phyloP scores from a whole-genome alignment of 2,797 vertebrate species.

The Chrysocyon brachyurus region DNA sequence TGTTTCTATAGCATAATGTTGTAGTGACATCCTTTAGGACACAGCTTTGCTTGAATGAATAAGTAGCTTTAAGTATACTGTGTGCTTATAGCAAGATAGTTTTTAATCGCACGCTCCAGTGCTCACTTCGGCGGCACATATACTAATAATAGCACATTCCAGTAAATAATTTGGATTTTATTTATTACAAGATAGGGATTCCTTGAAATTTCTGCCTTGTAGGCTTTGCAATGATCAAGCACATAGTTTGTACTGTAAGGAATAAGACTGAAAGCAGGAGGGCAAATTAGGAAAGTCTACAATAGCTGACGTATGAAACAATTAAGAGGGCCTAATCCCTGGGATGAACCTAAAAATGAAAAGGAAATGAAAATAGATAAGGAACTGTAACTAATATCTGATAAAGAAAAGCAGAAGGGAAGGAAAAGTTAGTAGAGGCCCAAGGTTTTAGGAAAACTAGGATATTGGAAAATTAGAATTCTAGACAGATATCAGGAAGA shows the following conservation, averaged over 20 bases:
- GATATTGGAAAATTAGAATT: background rate
- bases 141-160: background rate
- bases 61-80: background rate
- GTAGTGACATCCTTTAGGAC: background rate
- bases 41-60: background rate
- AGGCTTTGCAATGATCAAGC: background rate
- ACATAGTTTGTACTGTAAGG: background rate
- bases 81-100: background rate
- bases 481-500: background rate
- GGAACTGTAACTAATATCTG: background rate
- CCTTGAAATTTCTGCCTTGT: background rate
- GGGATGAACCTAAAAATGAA: background rate
- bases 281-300: background rate
- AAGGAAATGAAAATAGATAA: background rate
- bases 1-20: background rate
- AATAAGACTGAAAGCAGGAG: background rate
- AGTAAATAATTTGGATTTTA: background rate
- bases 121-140: too few relatives aligned
- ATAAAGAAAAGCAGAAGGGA: background rate
- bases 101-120: background rate
- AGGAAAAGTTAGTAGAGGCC: background rate
- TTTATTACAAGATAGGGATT: background rate
- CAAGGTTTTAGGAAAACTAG: background rate
- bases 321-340: background rate
- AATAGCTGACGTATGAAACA: background rate